A percentile compares a stretch with the other conserved stretches of the same genome.
phyloP scores from a whole-genome alignment of 1,140 invertebrate species.

The Aradophagus sp. region DNA sequence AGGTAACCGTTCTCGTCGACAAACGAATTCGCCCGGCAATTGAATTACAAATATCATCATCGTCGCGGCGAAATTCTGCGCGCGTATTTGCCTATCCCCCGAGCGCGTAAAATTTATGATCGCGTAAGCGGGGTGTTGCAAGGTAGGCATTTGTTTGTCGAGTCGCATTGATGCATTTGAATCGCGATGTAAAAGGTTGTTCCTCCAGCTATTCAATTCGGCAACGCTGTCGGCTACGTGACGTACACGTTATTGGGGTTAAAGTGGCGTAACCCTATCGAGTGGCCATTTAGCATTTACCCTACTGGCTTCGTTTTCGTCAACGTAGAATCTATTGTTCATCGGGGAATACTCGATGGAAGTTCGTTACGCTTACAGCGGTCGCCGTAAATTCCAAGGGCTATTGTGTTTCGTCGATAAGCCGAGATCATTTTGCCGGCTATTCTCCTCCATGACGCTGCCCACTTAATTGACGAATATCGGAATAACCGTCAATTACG shows the following conservation, averaged over 20 bases:
- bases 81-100: slow-evolving; percentile 27
- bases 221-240: slow-evolving; percentile 49
- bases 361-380: slow-evolving; percentile 64
- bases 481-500: slow-evolving; percentile 51
- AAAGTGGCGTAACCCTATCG: slow-evolving; percentile 69
- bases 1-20: no score
- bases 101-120: slow-evolving; percentile 31
- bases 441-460: slow-evolving; percentile 46
- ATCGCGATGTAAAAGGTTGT: slow-evolving; percentile 48
- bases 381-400: slow-evolving; percentile 50
- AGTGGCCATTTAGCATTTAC: slow-evolving; percentile 67
- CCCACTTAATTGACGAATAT: slow-evolving; percentile 58
- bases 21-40: no score
- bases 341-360: slow-evolving; percentile 66
- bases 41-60: no score
- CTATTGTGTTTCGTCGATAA: slow-evolving; percentile 57
- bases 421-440: slow-evolving; percentile 53
- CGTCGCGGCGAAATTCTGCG: no score
- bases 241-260: slow-evolving; percentile 68
- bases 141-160: slow-evolving; percentile 51
- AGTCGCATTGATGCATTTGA: slow-evolving; percentile 37
- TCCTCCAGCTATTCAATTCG: slow-evolving; percentile 48
- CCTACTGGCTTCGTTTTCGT: slow-evolving; percentile 61
- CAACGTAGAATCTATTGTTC: slow-evolving; percentile 71
- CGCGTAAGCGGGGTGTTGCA: slow-evolving; percentile 27